These are phyloP conservation scores for Ramphastos sulfuratus DNA, from an alignment of 2,113 vertebrate species.

Conservation along the genomic window DNA sequence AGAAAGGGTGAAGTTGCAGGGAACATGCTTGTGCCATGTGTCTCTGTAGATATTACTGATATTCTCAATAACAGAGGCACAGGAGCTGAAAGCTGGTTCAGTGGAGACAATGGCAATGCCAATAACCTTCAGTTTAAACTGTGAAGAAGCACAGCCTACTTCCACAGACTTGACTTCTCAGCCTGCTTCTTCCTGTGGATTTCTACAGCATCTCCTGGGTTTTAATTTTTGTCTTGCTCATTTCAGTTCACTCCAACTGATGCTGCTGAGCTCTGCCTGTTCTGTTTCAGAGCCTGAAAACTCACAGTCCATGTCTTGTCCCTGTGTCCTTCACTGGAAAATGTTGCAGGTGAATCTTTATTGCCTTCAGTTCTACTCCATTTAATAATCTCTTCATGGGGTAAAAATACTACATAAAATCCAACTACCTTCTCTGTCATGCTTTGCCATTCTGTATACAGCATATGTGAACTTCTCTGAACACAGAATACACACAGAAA, in stretches of 20 bases:
- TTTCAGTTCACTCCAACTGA: background rate
- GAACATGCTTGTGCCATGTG: background rate
- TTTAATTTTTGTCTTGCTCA: background rate
- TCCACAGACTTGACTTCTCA: too few species aligned
- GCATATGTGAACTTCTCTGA: background rate
- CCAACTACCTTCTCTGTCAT: background rate
- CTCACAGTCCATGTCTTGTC: background rate
- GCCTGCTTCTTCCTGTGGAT: background rate
- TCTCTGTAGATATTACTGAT: background rate
- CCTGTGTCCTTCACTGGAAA: background rate
- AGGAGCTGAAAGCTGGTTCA: too few species aligned
- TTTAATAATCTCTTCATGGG: background rate
- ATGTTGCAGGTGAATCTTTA: background rate
- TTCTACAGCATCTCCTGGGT: background rate
- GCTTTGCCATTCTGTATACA: background rate
- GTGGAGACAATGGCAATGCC: background rate
- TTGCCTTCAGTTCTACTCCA: background rate
- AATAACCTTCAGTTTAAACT: background rate
- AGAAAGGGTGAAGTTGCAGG: background rate
- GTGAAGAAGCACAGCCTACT: background rate
- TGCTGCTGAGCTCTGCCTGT: background rate
- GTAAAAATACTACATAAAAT: background rate
- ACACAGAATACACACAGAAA: background rate
- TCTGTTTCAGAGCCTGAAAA: background rate
- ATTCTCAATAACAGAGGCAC: background rate